Conservation (phyloP, 2,797 vertebrate species). For the Craterocephalus amniculus region DNA sequence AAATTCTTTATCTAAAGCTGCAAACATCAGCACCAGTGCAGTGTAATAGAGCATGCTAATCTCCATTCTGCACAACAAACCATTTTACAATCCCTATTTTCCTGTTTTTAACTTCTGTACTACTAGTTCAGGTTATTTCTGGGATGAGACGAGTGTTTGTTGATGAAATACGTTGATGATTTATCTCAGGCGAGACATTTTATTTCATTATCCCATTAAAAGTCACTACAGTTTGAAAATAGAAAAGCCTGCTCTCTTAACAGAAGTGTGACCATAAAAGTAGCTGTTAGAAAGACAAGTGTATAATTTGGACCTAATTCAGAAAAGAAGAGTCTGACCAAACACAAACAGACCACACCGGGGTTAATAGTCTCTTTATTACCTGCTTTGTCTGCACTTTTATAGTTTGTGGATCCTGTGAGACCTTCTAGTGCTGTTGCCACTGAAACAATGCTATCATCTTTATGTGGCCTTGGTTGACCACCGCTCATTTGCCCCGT, state of each 20-base stretch:
- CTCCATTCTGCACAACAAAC: neutral
- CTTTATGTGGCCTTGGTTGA: conserved; percentile 25
- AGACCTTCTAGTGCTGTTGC: conserved; percentile 25
- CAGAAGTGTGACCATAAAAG: conserved; percentile 12
- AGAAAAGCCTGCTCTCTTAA: neutral
- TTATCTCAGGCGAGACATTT: neutral
- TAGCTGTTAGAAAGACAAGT: neutral
- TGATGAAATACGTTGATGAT: neutral
- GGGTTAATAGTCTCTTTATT: conserved; percentile 46
- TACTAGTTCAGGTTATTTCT: neutral
- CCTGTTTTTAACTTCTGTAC: neutral
- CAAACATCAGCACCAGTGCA: neutral
- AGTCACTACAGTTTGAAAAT: neutral
- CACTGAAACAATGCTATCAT: conserved; percentile 47
- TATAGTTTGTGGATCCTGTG: conserved; percentile 28
- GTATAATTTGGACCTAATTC: conserved; percentile 21
- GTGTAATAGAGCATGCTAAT: neutral
- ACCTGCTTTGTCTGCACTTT: conserved; percentile 51
- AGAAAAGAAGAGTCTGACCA: conserved; percentile 14
- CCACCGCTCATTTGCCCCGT: conserved; percentile 44
- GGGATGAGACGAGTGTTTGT: neutral
- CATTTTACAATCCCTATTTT: neutral
- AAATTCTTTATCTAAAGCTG: neutral
- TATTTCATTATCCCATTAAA: neutral
- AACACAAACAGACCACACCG: conserved; percentile 29